Base-by-base conservation (phyloP, 2,888 invertebrate species). In the Drosophila melanocephala region DNA sequence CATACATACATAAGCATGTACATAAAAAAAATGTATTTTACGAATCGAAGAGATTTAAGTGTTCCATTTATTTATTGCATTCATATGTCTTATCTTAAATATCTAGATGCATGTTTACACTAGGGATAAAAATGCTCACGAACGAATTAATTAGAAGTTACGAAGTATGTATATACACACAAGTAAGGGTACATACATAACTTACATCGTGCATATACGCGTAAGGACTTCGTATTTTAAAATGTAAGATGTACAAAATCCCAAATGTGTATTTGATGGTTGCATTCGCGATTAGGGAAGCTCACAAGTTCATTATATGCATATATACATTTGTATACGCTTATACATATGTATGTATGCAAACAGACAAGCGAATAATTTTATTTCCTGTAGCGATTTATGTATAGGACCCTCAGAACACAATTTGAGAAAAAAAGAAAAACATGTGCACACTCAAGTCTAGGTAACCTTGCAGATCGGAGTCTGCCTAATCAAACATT, bases 211-310 rank as follows among this genome's bases (percentile, higher is more conserved):
- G 26, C 9, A 9, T 26, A 47, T 16, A 26, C 47, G 9, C 9
- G 1, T 47, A 22, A 47, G 22, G 47, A 9, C 16, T 47, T 47
- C 2, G 47, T 16, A 9, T 26, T 26, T 16, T 47, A 47, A 16
- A 47, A 26, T 16, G 26, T 47, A 47, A 26, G 47, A 26, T 50
- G 26, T 50, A 33, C n/a, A 51, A 26, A 22, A 32, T n/a, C 37
- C n/a, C 37, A 33, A 39, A 67, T 39, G 55, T 53, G n/a, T 63
- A 5, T 68, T 26, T 55, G 39, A 50, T 63, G 67, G 67, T 68
- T 68, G 55, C 55, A 63, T 55, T 39, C 60, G 63, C 63, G 50
- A 26, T 44, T 28, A 56, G 55, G 22, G 16, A 53, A 22, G 16
- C 55, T 55, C 55, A 10, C 35, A 55, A 35, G 35, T 30, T 51